Percentiles rank a stretch among this genome's conserved stretches.
These are phyloP conservation scores for Dendroctonus valens DNA, from an alignment of 1,140 invertebrate genomes.

Conservation along the genomic window DNA sequence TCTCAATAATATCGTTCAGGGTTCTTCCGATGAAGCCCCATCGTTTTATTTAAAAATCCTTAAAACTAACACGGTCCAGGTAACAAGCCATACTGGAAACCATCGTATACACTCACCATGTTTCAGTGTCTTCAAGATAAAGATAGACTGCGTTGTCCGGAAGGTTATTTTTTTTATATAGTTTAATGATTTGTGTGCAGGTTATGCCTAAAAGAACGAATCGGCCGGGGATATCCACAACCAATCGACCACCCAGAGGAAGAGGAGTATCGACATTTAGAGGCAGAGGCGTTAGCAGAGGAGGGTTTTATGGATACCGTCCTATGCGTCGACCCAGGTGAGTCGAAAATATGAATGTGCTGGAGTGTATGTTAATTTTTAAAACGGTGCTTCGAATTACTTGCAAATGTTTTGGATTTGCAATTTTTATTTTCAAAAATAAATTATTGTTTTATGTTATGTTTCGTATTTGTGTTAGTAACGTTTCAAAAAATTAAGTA, in stretches of 20 bases:
- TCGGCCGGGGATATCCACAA: constrained; percentile 91
- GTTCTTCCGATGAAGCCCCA: neutral
- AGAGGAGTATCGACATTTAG: constrained; percentile 66
- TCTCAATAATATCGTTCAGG: neutral
- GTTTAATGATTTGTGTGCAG: constrained; percentile 52
- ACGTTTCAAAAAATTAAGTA: too few species aligned
- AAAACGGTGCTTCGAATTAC: too few species aligned
- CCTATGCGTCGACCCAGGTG: constrained; percentile 70
- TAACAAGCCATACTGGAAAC: too few species aligned
- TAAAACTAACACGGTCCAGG: too few species aligned
- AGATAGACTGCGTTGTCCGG: too few species aligned
- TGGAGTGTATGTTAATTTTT: neutral
- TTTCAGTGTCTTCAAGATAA: constrained; percentile 2
- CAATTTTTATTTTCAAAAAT: too few species aligned
- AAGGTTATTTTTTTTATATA: neutral
- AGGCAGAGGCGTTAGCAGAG: constrained; percentile 59
- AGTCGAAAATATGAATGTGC: neutral
- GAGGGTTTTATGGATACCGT: constrained; percentile 67
- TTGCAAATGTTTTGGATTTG: too few species aligned
- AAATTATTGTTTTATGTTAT: too few species aligned
- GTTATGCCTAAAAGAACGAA: constrained; percentile 97
- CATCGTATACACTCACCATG: too few species aligned
- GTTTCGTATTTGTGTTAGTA: too few species aligned
- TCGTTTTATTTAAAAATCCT: neutral
- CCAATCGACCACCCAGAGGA: constrained; percentile 83